Conservation (phyloP, 2,888 invertebrate genomes). For the Drosophila nigritarsus region DNA sequence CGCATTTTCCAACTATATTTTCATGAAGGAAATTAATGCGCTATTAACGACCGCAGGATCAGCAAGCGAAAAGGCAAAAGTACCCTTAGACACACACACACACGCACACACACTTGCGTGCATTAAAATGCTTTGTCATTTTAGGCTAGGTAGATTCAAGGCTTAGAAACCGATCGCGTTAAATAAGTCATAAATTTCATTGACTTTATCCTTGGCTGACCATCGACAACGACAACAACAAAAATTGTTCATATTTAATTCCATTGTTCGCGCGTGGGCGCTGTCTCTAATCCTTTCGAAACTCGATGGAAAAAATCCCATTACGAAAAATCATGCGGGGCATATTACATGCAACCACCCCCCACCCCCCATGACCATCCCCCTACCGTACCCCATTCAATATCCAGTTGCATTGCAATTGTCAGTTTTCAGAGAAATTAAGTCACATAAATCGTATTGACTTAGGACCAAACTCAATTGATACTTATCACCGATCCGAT, state of each 20-base stretch:
- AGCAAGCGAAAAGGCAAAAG: not conserved
- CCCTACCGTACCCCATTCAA: not conserved
- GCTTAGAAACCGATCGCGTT: constrained; percentile 35
- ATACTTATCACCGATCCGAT: constrained; percentile 52
- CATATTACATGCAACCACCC: constrained; percentile 50
- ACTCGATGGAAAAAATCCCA: constrained; percentile 2
- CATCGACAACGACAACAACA: constrained; percentile 47
- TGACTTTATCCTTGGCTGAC: constrained; percentile 75
- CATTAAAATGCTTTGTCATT: constrained; percentile 75
- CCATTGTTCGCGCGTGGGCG: constrained; percentile 60
- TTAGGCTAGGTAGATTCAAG: constrained; percentile 13
- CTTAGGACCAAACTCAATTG: constrained; percentile 44
- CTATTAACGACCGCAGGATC: constrained; percentile 78
- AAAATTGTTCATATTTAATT: constrained; percentile 70
- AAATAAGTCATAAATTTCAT: constrained; percentile 79
- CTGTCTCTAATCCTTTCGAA: constrained; percentile 66
- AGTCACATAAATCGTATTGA: constrained; percentile 69
- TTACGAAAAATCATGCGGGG: constrained; percentile 63
- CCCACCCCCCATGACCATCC: not conserved
- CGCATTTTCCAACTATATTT: constrained; percentile 13
- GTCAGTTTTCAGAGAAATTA: constrained; percentile 65
- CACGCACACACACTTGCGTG: not conserved
- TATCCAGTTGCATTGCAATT: constrained; percentile 50
- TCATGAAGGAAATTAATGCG: constrained; percentile 56
- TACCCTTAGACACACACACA: constrained; percentile 20